phyloP scores from a whole-genome alignment of 2,797 vertebrate species.

The Rhabdophis nuchalis region DNA sequence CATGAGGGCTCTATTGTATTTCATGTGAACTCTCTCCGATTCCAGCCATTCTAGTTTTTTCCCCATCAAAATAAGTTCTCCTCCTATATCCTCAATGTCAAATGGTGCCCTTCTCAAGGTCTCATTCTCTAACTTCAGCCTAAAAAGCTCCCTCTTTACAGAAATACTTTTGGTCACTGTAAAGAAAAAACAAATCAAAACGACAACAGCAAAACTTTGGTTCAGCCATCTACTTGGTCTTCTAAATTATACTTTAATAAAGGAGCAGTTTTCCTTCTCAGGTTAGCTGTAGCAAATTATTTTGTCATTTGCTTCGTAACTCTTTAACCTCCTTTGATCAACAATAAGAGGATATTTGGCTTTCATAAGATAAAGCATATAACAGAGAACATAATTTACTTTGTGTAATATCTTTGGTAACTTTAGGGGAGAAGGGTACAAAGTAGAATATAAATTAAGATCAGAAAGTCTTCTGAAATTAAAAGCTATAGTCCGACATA shows the following conservation, averaged over 20 bases:
- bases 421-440: conserved; percentile 82
- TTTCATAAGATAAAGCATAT: conserved; percentile 94
- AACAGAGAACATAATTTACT: conserved; percentile 90
- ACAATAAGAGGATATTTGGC: conserved; percentile 94
- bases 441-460: conserved; percentile 78
- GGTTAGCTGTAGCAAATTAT: conserved; percentile 71
- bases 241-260: conserved; percentile 71
- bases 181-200: conserved; percentile 74
- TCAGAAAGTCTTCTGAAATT: conserved; percentile 77
- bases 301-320: conserved; percentile 75
- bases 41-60: conserved; percentile 51
- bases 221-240: conserved; percentile 76
- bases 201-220: conserved; percentile 79
- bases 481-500: conserved; percentile 79
- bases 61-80: conserved; percentile 45
- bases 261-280: conserved; percentile 72
- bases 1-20: conserved; percentile 73
- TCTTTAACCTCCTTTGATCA: conserved; percentile 78
- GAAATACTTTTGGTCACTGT: conserved; percentile 81
- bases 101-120: conserved; percentile 62
- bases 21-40: conserved; percentile 66
- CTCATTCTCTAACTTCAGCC: conserved; percentile 71
- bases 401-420: conserved; percentile 97
- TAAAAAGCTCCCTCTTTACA: conserved; percentile 65
- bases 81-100: conserved; percentile 61